These are phyloP conservation scores for Zootermopsis nevadensis DNA, from an alignment of 2,888 invertebrate genomes.

Conservation along the genomic window DNA sequence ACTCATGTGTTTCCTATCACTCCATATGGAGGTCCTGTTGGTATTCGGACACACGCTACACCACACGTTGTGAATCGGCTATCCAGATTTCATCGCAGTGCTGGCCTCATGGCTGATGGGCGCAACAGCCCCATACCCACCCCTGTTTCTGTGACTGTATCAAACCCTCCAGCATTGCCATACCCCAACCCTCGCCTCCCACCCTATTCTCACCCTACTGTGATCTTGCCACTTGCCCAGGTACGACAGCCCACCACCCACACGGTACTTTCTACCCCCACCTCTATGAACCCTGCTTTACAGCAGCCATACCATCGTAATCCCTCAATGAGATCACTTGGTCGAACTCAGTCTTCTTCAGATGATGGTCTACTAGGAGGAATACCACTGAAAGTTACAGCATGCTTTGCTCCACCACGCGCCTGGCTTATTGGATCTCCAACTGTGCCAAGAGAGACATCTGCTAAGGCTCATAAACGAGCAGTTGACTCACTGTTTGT, in stretches of 20 bases:
- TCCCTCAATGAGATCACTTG: conserved; percentile 45
- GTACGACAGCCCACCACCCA: conserved; percentile 68
- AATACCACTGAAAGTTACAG: conserved; percentile 58
- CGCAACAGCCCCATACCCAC: conserved; percentile 73
- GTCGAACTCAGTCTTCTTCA: conserved; percentile 62
- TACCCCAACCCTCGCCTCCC: conserved; percentile 91
- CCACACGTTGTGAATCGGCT: conserved; percentile 93
- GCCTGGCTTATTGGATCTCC: conserved; percentile 73
- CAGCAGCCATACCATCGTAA: conserved; percentile 66
- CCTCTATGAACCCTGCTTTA: conserved; percentile 36
- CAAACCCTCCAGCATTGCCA: conserved; percentile 67
- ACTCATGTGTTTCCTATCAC: conserved; percentile 98
- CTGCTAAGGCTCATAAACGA: conserved; percentile 64
- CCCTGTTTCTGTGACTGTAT: conserved; percentile 39
- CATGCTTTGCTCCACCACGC: conserved; percentile 80
- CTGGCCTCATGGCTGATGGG: conserved; percentile 81
- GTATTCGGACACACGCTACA: conserved; percentile 93
- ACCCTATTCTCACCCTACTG: conserved; percentile 88
- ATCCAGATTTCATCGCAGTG: conserved; percentile 95
- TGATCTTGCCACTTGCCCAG: conserved; percentile 85
- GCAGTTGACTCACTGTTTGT: conserved; percentile 88
- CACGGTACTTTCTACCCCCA: conserved; percentile 43
- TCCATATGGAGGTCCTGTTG: conserved; percentile 93
- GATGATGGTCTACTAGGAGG: conserved; percentile 70
- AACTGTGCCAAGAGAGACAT: conserved; percentile 61